Evolutionary conservation across 1,140 invertebrate species (phyloP).

Genomic region (Samia ricini): DNA sequence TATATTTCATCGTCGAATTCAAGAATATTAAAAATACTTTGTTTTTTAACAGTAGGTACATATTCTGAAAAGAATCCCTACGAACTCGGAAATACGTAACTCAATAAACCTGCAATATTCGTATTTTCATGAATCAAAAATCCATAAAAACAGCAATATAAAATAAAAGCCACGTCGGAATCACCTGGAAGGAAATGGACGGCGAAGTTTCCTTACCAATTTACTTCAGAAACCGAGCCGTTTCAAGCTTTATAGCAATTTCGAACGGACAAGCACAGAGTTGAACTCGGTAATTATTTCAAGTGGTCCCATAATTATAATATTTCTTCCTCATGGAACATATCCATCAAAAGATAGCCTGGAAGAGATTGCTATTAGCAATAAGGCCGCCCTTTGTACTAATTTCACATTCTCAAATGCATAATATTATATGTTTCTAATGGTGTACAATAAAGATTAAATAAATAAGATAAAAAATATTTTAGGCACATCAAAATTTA

Average conservation of each 20-base stretch:
- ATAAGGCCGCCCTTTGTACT: too few species aligned
- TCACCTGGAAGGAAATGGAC: slow-evolving; percentile 14
- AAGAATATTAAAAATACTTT: too few species aligned
- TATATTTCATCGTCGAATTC: too few species aligned
- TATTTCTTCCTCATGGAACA: too few species aligned
- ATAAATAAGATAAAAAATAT: too few species aligned
- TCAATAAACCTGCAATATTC: slow-evolving; percentile 5
- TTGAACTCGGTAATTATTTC: not conserved
- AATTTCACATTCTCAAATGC: too few species aligned
- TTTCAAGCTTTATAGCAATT: slow-evolving; percentile 18
- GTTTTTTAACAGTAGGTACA: not conserved
- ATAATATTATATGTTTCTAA: too few species aligned
- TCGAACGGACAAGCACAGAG: slow-evolving; percentile 24
- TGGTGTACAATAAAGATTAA: too few species aligned
- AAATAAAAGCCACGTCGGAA: slow-evolving; percentile 7
- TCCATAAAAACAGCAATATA: slow-evolving; percentile 11
- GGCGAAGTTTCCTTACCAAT: slow-evolving; percentile 31
- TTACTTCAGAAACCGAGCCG: slow-evolving; percentile 24
- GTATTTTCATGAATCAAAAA: slow-evolving; percentile 12
- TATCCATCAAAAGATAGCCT: too few species aligned
- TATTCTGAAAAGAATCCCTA: not conserved
- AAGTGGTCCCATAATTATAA: not conserved
- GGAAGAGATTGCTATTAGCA: too few species aligned
- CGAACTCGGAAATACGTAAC: not conserved
- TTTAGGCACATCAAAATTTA: too few species aligned